Conservation (phyloP, 2,888 invertebrate genomes). For the Nudaria mundana region DNA sequence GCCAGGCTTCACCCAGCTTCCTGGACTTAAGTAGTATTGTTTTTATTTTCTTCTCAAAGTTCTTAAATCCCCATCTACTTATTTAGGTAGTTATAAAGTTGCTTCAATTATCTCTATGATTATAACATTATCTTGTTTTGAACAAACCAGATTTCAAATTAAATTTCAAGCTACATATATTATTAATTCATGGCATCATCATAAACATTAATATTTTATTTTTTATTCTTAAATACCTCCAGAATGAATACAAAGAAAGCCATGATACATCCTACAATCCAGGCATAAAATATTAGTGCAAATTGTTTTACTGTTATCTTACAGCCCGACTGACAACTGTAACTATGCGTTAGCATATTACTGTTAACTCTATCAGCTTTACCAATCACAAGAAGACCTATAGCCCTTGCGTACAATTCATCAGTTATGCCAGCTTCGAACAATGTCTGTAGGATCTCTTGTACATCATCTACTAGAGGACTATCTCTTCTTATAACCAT, state of each 20-base stretch:
- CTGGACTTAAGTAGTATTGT: too few relatives aligned
- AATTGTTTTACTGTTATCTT: slow-evolving; percentile 48
- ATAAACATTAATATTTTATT: neutral
- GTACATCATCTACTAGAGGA: slow-evolving; percentile 36
- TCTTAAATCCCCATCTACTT: too few relatives aligned
- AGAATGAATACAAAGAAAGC: slow-evolving; percentile 45
- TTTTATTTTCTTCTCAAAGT: too few relatives aligned
- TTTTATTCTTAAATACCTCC: slow-evolving; percentile 31
- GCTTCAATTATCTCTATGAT: too few relatives aligned
- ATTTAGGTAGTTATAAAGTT: too few relatives aligned
- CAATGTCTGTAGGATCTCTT: slow-evolving; percentile 39
- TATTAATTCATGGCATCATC: neutral
- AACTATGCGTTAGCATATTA: slow-evolving; percentile 51
- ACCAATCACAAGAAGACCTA: slow-evolving; percentile 48
- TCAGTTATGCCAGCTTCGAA: slow-evolving; percentile 61
- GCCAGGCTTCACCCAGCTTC: too few relatives aligned
- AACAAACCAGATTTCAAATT: too few relatives aligned
- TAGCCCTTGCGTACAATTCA: slow-evolving; percentile 47
- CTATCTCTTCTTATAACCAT: slow-evolving; percentile 54
- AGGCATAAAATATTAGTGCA: slow-evolving; percentile 53
- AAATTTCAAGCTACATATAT: too few relatives aligned
- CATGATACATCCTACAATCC: slow-evolving; percentile 49
- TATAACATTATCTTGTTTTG: too few relatives aligned
- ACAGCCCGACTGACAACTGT: slow-evolving; percentile 59
- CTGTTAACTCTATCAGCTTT: slow-evolving; percentile 44